phyloP scores from a whole-genome alignment of 37 sponge, comb jelly and placozoan genomes.

The Lycopodina hypogea region DNA sequence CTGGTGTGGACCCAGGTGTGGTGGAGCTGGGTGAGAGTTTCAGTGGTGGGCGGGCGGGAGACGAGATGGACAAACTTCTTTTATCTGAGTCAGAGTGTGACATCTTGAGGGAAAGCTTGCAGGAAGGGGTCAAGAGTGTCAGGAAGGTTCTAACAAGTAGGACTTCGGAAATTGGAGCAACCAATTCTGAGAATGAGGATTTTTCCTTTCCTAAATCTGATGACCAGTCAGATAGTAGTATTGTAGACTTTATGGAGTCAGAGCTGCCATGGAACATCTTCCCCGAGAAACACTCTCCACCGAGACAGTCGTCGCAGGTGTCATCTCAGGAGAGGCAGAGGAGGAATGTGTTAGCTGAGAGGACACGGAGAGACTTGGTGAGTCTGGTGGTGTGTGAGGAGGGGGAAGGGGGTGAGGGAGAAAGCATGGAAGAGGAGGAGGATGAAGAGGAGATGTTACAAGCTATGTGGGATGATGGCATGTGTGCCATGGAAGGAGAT shows the following conservation, averaged over 20 bases:
- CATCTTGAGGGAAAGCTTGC: neutral
- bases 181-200: neutral
- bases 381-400: neutral
- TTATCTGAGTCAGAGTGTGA: neutral
- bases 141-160: neutral
- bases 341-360: neutral
- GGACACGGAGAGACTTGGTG: neutral
- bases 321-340: neutral
- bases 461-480: neutral
- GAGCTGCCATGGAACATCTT: neutral
- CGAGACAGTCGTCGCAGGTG: too few species aligned
- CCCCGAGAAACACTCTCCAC: neutral
- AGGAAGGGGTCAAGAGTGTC: neutral
- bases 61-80: neutral
- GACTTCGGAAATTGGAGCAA: neutral
- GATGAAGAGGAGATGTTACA: slow-evolving; percentile 3
- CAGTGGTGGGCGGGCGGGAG: neutral
- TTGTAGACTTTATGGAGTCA: neutral
- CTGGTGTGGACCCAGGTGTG: neutral
- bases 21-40: slow-evolving; percentile 5
- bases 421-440: neutral
- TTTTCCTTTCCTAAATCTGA: neutral
- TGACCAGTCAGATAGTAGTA: neutral
- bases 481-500: neutral
- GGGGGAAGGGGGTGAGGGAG: slow-evolving; percentile 2